Evolutionary conservation across 2,797 vertebrate genomes (phyloP).

Genomic region (Aulostomus chinensis): DNA sequence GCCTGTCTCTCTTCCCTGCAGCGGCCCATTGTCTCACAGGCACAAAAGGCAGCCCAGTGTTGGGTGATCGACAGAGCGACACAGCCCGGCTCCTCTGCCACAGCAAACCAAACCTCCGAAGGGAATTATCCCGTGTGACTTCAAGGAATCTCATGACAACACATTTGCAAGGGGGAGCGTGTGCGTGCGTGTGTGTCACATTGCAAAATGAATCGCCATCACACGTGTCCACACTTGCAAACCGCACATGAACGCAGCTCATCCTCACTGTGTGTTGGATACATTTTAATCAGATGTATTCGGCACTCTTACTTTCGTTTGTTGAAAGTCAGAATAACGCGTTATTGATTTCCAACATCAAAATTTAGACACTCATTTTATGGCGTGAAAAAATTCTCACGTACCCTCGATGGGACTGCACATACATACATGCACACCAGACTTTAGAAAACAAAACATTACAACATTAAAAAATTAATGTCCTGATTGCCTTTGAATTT

Average conservation of each 20-base stretch:
- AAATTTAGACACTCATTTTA: no score
- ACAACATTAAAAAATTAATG: no score
- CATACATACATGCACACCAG: no score
- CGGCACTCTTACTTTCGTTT: no score
- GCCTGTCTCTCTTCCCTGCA: constrained; percentile 66
- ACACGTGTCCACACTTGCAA: constrained; percentile 4
- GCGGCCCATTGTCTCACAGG: constrained; percentile 72
- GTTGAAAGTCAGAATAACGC: no score
- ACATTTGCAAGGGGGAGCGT: no score
- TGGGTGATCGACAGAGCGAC: constrained; percentile 67
- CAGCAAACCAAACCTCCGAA: constrained; percentile 51
- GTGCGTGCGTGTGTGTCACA: constrained; percentile 31
- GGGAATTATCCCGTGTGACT: constrained; percentile 51
- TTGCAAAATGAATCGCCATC: constrained; percentile 29
- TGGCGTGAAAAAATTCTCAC: no score
- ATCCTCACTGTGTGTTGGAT: constrained; percentile 13
- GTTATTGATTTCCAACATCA: no score
- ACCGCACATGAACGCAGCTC: background rate
- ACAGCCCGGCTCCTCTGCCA: constrained; percentile 43
- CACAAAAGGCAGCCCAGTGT: constrained; percentile 68
- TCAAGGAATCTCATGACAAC: constrained; percentile 58
- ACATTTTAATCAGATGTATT: no score
- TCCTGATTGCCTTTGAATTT: no score
- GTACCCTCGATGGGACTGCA: no score
- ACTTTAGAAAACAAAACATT: no score